Evolutionary conservation across 1,140 invertebrate species (phyloP).

Genomic region (Chrysoperla carnea): DNA sequence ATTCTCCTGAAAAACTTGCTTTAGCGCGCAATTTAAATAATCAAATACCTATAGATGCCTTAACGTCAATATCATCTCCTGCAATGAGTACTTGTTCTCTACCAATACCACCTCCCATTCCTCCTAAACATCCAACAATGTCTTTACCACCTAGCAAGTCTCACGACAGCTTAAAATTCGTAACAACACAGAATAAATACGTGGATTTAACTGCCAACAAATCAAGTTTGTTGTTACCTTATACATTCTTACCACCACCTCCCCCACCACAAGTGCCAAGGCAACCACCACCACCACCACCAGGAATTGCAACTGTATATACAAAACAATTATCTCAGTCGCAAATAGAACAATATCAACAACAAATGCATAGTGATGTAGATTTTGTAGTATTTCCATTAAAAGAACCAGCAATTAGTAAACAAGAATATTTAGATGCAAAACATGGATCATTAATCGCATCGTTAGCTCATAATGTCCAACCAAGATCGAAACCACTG

Average conservation of each 20-base stretch:
- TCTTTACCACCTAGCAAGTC: constrained; percentile 27
- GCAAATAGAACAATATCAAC: constrained; percentile 68
- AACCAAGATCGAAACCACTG: constrained; percentile 43
- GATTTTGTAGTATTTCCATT: constrained; percentile 80
- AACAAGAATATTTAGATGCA: constrained; percentile 76
- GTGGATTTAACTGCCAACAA: constrained; percentile 43
- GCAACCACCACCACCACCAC: constrained; percentile 29
- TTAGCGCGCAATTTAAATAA: too few relatives aligned
- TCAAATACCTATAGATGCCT: neutral
- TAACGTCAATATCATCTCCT: constrained; percentile 10
- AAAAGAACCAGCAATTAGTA: constrained; percentile 71
- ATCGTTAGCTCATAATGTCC: constrained; percentile 35
- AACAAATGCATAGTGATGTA: constrained; percentile 73
- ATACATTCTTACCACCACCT: constrained; percentile 33
- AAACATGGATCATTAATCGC: constrained; percentile 52
- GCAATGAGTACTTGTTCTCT: constrained; percentile 14
- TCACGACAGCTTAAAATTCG: constrained; percentile 32
- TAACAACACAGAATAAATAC: constrained; percentile 42
- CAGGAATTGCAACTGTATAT: constrained; percentile 37
- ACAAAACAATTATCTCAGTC: constrained; percentile 52
- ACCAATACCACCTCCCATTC: constrained; percentile 3
- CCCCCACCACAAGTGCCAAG: constrained; percentile 25
- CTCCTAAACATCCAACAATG: constrained; percentile 22
- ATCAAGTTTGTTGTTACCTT: constrained; percentile 37
- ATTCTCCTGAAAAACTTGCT: too few relatives aligned